These are phyloP conservation scores for Rhinatrema bivittatum DNA, from an alignment of 2,797 vertebrate genomes.

Conservation along the genomic window DNA sequence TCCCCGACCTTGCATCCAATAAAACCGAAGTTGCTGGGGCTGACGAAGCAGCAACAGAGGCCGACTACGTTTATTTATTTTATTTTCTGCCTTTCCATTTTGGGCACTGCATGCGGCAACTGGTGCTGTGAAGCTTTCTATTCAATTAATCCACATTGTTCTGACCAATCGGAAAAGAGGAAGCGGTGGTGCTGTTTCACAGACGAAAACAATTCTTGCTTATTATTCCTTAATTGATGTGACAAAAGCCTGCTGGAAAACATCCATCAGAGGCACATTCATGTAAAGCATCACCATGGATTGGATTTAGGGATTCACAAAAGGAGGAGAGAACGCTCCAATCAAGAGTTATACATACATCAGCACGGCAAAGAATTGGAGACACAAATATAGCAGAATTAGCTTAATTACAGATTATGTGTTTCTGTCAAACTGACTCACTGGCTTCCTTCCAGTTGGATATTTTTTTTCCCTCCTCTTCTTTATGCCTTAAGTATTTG, in stretches of 20 bases:
- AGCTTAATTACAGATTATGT: slow-evolving; percentile 58
- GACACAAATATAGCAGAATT: slow-evolving; percentile 54
- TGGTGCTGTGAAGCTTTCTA: slow-evolving; percentile 48
- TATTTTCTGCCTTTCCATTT: too few species aligned
- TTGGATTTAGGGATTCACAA: slow-evolving; percentile 59
- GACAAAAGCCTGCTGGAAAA: slow-evolving; percentile 65
- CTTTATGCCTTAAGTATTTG: slow-evolving; percentile 9
- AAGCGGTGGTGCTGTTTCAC: slow-evolving; percentile 55
- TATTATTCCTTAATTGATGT: slow-evolving; percentile 66
- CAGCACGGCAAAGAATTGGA: slow-evolving; percentile 53
- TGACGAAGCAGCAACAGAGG: too few species aligned
- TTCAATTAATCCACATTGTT: slow-evolving; percentile 58
- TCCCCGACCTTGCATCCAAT: too few species aligned
- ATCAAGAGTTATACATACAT: slow-evolving; percentile 59
- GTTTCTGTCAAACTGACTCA: slow-evolving; percentile 40
- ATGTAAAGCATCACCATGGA: slow-evolving; percentile 48
- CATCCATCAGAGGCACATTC: slow-evolving; percentile 61
- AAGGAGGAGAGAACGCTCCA: slow-evolving; percentile 53
- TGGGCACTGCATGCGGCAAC: too few species aligned
- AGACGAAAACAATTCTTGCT: slow-evolving; percentile 67
- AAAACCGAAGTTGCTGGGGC: too few species aligned
- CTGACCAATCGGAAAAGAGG: slow-evolving; percentile 50
- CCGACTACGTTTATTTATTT: too few species aligned
- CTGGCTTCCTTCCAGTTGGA: slow-evolving; percentile 40
- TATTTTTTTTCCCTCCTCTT: slow-evolving; percentile 32